A percentile compares a stretch with the other conserved stretches of the same genome.
Conservation (phyloP, 2,888 invertebrate species). For the Agrochola macilenta region DNA sequence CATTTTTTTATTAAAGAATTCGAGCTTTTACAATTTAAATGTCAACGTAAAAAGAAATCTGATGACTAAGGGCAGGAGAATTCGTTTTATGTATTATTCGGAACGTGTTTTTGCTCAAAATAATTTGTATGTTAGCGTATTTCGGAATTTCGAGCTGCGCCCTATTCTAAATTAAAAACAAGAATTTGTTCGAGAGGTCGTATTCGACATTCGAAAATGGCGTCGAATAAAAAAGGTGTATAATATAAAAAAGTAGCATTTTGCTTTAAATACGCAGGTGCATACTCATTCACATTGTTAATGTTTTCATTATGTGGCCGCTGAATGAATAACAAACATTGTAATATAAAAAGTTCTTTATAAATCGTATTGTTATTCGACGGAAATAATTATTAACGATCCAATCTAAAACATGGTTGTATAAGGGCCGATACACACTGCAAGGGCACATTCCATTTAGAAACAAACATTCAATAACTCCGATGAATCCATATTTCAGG, state of each 20-base stretch:
- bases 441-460: conserved; percentile 35
- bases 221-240: conserved; percentile 22
- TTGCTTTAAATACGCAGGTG: conserved; percentile 64
- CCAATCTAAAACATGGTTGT: conserved; percentile 51
- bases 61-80: conserved; percentile 67
- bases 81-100: conserved; percentile 52
- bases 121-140: conserved; percentile 41
- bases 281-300: conserved; percentile 57
- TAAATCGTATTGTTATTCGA: conserved; percentile 64
- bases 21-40: conserved; percentile 62
- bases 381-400: conserved; percentile 57
- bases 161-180: conserved; percentile 52
- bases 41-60: conserved; percentile 67
- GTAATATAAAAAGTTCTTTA: conserved; percentile 61
- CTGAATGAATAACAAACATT: conserved; percentile 63
- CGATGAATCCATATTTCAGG: neutral
- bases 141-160: conserved; percentile 33
- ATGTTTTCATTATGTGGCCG: conserved; percentile 60
- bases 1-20: conserved; percentile 57
- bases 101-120: conserved; percentile 57
- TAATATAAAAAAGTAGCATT: conserved; percentile 50
- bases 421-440: conserved; percentile 11
- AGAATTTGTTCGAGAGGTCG: conserved; percentile 16
- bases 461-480: conserved; percentile 3
- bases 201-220: conserved; percentile 41